These are phyloP conservation scores for Oscheius sp. DNA, from an alignment of 2,888 invertebrate genomes.

Conservation along the genomic window DNA sequence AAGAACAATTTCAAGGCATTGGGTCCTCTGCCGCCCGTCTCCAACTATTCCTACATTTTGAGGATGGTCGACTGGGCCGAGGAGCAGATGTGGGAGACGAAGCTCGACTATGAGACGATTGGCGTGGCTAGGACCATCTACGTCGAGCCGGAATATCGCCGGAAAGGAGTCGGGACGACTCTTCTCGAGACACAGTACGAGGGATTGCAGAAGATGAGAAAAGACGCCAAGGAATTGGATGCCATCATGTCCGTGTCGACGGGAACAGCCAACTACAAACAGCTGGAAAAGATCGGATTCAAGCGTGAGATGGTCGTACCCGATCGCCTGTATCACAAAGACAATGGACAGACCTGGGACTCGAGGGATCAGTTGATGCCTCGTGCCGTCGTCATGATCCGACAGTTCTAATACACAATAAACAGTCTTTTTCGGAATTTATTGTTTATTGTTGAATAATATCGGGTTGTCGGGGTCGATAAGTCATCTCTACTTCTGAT, in stretches of 20 bases:
- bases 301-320: background rate
- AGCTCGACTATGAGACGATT: background rate
- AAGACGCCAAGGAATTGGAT: background rate
- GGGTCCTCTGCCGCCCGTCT: background rate
- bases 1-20: background rate
- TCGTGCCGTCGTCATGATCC: slow-evolving; percentile 12
- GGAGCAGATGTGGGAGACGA: slow-evolving; percentile 1
- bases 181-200: slow-evolving; percentile 10
- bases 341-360: slow-evolving; percentile 3
- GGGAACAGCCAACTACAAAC: slow-evolving; percentile 1
- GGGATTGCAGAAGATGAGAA: slow-evolving; percentile 4
- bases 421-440: too few species aligned
- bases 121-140: slow-evolving; percentile 1
- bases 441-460: too few species aligned
- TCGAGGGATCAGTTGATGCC: slow-evolving; percentile 10
- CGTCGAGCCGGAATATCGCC: background rate
- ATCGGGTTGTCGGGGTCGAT: too few species aligned
- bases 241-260: slow-evolving; percentile 1
- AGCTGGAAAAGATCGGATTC: slow-evolving; percentile 16
- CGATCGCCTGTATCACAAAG: background rate
- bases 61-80: slow-evolving; percentile 6
- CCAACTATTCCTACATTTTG: slow-evolving; percentile 12
- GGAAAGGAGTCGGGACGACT: background rate
- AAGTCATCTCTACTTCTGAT: too few species aligned
- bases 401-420: background rate